Conservation (phyloP, 2,113 vertebrate genomes). For the Amblyopsis rosae region DNA sequence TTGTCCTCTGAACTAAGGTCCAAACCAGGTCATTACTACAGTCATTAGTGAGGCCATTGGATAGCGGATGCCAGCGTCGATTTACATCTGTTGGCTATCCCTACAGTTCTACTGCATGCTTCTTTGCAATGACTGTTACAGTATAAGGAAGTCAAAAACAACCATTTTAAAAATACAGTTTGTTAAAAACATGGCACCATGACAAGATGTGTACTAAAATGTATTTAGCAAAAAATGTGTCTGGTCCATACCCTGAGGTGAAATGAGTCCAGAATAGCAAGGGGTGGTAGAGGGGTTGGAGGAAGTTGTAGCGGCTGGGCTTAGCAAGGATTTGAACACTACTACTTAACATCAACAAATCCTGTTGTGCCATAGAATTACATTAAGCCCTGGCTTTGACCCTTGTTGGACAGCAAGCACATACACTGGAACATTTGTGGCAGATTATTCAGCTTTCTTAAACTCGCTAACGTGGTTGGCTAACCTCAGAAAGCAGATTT, state of each 20-base stretch:
- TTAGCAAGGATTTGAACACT: conserved; percentile 72
- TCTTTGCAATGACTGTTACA: conserved; percentile 1
- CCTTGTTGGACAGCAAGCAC: conserved; percentile 47
- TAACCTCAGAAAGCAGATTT: neutral
- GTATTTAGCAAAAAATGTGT: neutral
- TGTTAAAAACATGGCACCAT: neutral
- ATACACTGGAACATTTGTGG: conserved; percentile 53
- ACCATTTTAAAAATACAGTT: neutral
- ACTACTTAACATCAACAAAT: conserved; percentile 75
- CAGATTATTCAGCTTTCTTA: conserved; percentile 36
- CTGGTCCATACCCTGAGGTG: conserved; percentile 38
- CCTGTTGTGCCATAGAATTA: conserved; percentile 75
- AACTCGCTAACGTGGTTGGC: conserved; percentile 3
- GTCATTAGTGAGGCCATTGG: conserved; percentile 10
- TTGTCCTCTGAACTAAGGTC: conserved; percentile 31
- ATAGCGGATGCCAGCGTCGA: conserved; percentile 7
- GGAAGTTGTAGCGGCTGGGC: conserved; percentile 47
- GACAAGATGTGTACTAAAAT: neutral
- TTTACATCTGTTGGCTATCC: conserved; percentile 4
- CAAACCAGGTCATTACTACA: neutral
- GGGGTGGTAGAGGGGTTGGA: neutral
- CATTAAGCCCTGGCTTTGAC: conserved; percentile 70
- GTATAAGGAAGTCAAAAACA: neutral
- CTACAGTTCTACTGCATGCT: conserved; percentile 5
- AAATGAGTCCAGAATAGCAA: conserved; percentile 53